These are phyloP conservation scores for Odocoileus virginianus DNA, from an alignment of 2,113 vertebrate species.

Conservation along the genomic window DNA sequence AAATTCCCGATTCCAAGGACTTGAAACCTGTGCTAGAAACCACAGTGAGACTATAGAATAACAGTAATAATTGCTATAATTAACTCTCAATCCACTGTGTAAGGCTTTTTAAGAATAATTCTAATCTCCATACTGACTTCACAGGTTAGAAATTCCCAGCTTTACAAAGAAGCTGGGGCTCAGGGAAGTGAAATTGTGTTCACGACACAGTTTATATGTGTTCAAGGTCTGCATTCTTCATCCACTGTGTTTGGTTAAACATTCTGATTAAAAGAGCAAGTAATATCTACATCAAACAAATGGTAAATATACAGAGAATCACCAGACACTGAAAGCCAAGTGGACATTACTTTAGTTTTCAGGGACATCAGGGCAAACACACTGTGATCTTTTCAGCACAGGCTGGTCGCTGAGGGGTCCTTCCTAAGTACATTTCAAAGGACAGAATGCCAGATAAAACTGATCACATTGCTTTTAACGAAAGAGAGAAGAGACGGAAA, in stretches of 20 bases:
- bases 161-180: neutral
- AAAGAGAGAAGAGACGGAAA: too few species aligned
- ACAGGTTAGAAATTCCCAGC: neutral
- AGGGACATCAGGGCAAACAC: accelerated
- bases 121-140: neutral
- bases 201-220: accelerated
- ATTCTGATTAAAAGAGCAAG: neutral
- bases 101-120: neutral
- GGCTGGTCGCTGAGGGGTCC: too few species aligned
- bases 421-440: neutral
- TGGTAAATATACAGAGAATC: neutral
- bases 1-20: neutral
- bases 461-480: neutral
- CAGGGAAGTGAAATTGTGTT: neutral
- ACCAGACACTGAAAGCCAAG: neutral
- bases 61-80: too few species aligned
- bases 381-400: neutral
- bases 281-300: neutral
- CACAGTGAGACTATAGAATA: neutral
- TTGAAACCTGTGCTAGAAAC: neutral
- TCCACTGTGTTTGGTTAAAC: neutral
- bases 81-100: neutral
- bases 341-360: neutral
- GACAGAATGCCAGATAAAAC: neutral
- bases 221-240: too few species aligned